Percentiles rank a stretch among this genome's conserved stretches.
Conservation (phyloP, 2,113 vertebrate species). For the Mormoops blainvillei region DNA sequence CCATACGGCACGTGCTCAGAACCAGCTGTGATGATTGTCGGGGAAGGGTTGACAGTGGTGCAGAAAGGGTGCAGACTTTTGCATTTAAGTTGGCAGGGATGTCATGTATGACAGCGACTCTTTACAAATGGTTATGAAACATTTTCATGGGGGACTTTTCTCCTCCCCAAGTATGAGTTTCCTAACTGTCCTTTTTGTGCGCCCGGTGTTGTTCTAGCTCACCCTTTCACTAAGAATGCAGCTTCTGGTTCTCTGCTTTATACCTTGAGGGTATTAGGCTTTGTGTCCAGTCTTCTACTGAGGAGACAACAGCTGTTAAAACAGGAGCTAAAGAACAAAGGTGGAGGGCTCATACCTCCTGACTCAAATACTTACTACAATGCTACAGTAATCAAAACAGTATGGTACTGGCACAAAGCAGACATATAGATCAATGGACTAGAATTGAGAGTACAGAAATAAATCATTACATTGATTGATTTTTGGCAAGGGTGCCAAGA, state of each 20-base stretch:
- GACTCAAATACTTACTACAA: no score
- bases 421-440: no score
- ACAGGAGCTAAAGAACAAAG: neutral
- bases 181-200: neutral
- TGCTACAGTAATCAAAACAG: no score
- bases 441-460: no score
- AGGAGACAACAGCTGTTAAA: neutral
- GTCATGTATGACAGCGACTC: neutral
- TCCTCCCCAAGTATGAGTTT: neutral
- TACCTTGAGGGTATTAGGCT: neutral
- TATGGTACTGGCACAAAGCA: no score
- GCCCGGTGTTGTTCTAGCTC: neutral
- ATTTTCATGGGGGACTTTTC: neutral
- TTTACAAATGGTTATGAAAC: neutral
- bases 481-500: no score
- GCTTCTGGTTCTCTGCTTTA: neutral
- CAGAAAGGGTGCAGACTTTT: neutral
- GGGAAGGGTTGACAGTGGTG: neutral
- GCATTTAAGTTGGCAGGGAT: neutral
- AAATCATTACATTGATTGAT: no score
- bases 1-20: no score
- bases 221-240: neutral
- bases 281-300: neutral
- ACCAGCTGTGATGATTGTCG: neutral
- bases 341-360: neutral